These are phyloP conservation scores for Entomobrya proxima DNA, from an alignment of 2,888 invertebrate genomes.

Conservation along the genomic window DNA sequence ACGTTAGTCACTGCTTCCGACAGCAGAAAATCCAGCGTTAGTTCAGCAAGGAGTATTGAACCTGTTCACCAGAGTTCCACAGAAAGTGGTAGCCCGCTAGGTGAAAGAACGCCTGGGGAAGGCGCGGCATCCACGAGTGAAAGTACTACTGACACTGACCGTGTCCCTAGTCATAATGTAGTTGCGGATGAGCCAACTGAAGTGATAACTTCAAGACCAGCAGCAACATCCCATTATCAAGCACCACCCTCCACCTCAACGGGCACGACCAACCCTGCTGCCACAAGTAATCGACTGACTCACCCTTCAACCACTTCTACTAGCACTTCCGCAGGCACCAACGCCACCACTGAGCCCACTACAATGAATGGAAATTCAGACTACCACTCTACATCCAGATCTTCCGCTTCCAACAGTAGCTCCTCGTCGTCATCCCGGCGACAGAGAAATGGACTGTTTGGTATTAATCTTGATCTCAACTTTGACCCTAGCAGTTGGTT, in stretches of 20 bases:
- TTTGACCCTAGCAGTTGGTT: conserved; percentile 73
- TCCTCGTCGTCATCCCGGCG: conserved; percentile 15
- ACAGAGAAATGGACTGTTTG: conserved; percentile 62
- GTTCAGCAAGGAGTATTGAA: not conserved
- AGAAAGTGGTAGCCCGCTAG: not conserved
- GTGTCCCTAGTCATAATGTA: not conserved
- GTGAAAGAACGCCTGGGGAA: not conserved
- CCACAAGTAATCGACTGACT: not conserved
- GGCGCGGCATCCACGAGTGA: no score
- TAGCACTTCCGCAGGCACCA: not conserved
- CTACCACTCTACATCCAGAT: conserved; percentile 22
- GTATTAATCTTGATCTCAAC: conserved; percentile 73
- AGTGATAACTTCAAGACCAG: not conserved
- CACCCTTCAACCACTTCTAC: not conserved
- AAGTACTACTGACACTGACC: not conserved
- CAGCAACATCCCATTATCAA: no score
- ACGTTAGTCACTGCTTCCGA: no score
- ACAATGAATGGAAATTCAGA: conserved; percentile 53
- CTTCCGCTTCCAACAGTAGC: not conserved
- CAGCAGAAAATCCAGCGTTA: not conserved
- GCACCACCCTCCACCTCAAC: not conserved
- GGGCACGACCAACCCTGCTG: not conserved
- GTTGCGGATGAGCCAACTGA: not conserved
- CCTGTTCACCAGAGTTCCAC: not conserved
- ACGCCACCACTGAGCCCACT: not conserved